Percentiles rank a stretch among this genome's conserved stretches.
Conservation (phyloP, 2,113 vertebrate species). For the Pelecanus crispus region DNA sequence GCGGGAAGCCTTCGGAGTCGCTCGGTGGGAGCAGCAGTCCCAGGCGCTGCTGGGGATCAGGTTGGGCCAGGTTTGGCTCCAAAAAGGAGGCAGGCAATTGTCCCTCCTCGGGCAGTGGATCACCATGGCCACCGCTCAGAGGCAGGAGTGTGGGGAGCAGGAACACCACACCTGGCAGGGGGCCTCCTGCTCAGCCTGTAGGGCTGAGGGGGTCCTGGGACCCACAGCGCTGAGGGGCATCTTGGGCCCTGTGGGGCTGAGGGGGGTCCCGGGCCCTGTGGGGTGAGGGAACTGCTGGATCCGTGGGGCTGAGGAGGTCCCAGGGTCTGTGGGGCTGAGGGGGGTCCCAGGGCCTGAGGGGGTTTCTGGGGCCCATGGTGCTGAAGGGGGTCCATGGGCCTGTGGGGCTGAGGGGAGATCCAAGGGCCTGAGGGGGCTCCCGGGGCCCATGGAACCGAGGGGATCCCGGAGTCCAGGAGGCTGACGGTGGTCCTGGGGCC, state of each 20-base stretch:
- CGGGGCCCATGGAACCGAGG: rapidly evolving
- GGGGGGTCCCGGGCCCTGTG: no score
- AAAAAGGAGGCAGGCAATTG: background rate
- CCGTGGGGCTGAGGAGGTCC: background rate
- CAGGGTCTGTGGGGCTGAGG: no score
- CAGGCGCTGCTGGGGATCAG: background rate
- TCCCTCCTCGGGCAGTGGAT: background rate
- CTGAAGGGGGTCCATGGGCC: background rate
- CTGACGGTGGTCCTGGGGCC: no score
- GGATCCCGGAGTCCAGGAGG: no score
- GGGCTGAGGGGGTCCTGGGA: background rate
- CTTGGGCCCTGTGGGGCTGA: no score
- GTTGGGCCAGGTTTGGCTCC: background rate
- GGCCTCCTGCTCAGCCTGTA: background rate
- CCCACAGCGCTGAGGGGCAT: no score
- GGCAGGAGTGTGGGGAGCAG: rapidly evolving
- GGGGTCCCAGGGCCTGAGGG: no score
- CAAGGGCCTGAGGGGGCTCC: no score
- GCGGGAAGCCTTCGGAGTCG: background rate
- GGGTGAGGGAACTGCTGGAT: no score
- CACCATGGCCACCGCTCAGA: rapidly evolving
- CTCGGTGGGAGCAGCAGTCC: background rate
- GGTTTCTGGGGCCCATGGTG: no score
- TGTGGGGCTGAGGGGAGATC: no score
- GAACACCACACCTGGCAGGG: rapidly evolving